A percentile compares a stretch with the other conserved stretches of the same genome.
These are phyloP conservation scores for Cotesia typhae DNA, from an alignment of 1,140 invertebrate species.

Conservation along the genomic window DNA sequence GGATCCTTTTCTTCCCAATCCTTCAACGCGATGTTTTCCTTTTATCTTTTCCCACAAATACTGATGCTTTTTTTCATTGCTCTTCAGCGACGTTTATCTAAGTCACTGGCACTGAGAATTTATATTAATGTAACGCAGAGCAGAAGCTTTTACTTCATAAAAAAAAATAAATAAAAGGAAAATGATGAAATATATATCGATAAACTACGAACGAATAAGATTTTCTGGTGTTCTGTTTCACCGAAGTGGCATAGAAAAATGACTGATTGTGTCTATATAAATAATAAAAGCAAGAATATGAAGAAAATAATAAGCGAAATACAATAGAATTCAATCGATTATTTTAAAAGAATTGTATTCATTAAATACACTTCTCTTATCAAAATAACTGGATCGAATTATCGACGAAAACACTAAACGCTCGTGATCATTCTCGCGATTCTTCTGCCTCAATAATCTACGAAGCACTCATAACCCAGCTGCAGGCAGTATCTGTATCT, in stretches of 20 bases:
- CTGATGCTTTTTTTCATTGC: not conserved
- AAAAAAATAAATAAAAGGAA: not conserved
- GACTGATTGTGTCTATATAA: no score
- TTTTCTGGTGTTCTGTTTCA: not conserved
- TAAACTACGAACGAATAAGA: not conserved
- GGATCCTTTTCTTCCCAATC: constrained; percentile 12
- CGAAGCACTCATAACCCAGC: constrained; percentile 8
- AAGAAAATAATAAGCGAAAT: no score
- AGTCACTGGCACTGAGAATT: not conserved
- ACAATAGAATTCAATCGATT: not conserved
- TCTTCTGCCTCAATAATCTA: constrained; percentile 26
- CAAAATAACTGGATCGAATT: constrained; percentile 27
- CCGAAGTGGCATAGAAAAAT: no score
- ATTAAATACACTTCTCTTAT: constrained; percentile 9
- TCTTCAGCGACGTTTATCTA: not conserved
- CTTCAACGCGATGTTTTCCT: not conserved
- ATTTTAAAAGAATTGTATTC: not conserved
- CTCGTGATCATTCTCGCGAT: constrained; percentile 21
- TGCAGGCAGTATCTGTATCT: constrained; percentile 35
- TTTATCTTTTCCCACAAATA: constrained; percentile 6
- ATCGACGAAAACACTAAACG: constrained; percentile 25
- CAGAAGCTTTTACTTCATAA: not conserved
- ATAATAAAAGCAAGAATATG: not conserved
- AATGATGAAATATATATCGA: not conserved
- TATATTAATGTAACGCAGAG: not conserved